Percentiles rank a stretch among this genome's conserved stretches.
Evolutionary conservation across 2,113 vertebrate genomes (phyloP).

Genomic region (Bubo bubo): DNA sequence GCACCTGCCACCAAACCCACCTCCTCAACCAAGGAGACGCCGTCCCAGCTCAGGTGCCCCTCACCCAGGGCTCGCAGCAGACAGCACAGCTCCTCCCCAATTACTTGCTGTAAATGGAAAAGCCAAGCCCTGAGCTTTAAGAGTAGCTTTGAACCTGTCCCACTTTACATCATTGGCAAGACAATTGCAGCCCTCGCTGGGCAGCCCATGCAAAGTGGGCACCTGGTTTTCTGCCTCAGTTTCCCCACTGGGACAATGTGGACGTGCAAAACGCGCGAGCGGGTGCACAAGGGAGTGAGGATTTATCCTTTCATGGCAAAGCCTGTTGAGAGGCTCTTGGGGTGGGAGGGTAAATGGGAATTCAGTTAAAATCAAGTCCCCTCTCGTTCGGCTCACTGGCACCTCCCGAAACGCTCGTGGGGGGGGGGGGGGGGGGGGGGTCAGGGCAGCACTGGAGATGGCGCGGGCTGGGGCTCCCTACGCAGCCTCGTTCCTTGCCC

Average conservation of each 20-base stretch:
- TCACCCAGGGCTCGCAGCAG: not conserved
- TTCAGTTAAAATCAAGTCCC: not conserved
- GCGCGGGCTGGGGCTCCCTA: not conserved
- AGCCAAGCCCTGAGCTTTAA: not conserved
- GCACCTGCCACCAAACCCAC: not conserved
- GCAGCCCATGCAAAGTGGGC: not conserved
- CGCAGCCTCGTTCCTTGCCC: not conserved
- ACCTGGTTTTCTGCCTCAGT: not conserved
- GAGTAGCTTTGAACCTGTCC: not conserved
- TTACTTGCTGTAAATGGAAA: not conserved
- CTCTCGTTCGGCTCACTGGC: fast-evolving
- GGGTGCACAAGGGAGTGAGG: not conserved
- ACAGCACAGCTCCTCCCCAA: not conserved
- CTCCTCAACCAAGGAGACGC: fast-evolving
- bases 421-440: not conserved
- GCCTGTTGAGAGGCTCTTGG: not conserved
- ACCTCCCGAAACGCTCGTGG: fast-evolving
- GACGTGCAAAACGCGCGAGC: fast-evolving
- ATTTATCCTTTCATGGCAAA: not conserved
- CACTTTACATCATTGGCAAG: not conserved
- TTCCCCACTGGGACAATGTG: not conserved
- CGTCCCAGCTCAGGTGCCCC: not conserved
- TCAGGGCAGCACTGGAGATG: fast-evolving
- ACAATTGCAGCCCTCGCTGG: not conserved
- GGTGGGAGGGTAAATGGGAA: not conserved